These are phyloP conservation scores for Cynocephalus volans DNA, from an alignment of 2,113 vertebrate species.

Conservation along the genomic window DNA sequence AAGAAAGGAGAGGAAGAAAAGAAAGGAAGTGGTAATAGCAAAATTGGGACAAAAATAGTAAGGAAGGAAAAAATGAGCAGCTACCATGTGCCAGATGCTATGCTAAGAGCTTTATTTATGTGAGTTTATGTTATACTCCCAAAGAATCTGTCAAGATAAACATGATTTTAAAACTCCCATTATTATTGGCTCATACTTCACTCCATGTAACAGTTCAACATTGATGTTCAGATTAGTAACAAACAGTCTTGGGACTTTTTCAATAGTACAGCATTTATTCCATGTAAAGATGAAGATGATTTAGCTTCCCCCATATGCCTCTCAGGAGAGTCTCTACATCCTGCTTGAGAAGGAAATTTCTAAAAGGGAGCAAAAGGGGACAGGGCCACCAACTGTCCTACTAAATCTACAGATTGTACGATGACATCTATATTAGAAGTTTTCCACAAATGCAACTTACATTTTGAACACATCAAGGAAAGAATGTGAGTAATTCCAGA, in stretches of 20 bases:
- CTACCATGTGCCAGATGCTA: background rate
- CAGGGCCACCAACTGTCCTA: rapidly evolving
- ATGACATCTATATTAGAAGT: background rate
- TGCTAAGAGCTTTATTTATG: background rate
- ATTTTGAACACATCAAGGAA: constrained; percentile 7
- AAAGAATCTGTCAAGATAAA: background rate
- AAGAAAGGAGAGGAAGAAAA: background rate
- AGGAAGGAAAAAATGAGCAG: background rate
- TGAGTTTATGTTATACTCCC: background rate
- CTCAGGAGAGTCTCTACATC: background rate
- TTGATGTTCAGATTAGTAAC: background rate
- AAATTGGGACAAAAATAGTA: background rate
- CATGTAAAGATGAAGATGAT: background rate
- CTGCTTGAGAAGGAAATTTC: background rate
- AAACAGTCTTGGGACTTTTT: background rate
- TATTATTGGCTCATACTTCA: background rate
- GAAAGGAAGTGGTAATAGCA: background rate
- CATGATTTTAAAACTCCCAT: background rate
- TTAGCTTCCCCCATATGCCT: background rate
- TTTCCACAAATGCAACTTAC: background rate
- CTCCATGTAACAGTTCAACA: background rate
- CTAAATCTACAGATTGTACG: background rate
- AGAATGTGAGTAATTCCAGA: constrained; percentile 1
- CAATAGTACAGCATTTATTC: background rate
- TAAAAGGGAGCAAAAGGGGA: background rate